A percentile compares a stretch with the other conserved stretches of the same genome.
Evolutionary conservation across 2,797 vertebrate genomes (phyloP).

Genomic region (Erethizon dorsatum): DNA sequence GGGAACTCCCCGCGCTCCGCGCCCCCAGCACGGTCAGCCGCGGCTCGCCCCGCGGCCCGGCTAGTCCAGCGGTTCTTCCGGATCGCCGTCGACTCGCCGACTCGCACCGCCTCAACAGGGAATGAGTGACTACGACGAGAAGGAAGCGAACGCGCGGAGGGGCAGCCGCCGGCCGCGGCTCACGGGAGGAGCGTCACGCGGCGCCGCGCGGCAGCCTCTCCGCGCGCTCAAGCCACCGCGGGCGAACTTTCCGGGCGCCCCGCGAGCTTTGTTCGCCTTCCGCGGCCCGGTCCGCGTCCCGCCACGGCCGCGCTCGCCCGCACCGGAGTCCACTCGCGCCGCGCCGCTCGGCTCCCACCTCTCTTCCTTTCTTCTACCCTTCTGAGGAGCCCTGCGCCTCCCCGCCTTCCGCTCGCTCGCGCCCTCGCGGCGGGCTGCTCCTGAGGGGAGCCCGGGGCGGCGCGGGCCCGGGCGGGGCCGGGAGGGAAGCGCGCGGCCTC

Average conservation of each 20-base stretch:
- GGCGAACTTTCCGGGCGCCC: slow-evolving; percentile 81
- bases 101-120: neutral
- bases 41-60: slow-evolving; percentile 92
- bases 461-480: slow-evolving; percentile 68
- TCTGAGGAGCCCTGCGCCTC: slow-evolving; percentile 59
- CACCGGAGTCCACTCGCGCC: slow-evolving; percentile 78
- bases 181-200: slow-evolving; percentile 81
- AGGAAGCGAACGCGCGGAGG: slow-evolving; percentile 51
- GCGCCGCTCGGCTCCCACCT: neutral
- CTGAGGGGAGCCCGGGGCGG: slow-evolving; percentile 66
- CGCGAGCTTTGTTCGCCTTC: slow-evolving; percentile 83
- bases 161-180: slow-evolving; percentile 79
- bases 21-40: slow-evolving; percentile 94
- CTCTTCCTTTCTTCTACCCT: slow-evolving; percentile 67
- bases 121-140: neutral
- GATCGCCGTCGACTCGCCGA: slow-evolving; percentile 93
- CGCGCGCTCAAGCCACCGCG: slow-evolving; percentile 86
- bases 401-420: slow-evolving; percentile 55
- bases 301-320: slow-evolving; percentile 57
- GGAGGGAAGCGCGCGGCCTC: slow-evolving; percentile 87
- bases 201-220: neutral
- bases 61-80: slow-evolving; percentile 95
- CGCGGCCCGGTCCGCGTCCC: slow-evolving; percentile 73
- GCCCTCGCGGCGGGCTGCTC: slow-evolving; percentile 35
- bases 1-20: slow-evolving; percentile 97